Evolutionary conservation across 2,888 invertebrate species (phyloP).

Genomic region (Eupeodes latifasciatus): DNA sequence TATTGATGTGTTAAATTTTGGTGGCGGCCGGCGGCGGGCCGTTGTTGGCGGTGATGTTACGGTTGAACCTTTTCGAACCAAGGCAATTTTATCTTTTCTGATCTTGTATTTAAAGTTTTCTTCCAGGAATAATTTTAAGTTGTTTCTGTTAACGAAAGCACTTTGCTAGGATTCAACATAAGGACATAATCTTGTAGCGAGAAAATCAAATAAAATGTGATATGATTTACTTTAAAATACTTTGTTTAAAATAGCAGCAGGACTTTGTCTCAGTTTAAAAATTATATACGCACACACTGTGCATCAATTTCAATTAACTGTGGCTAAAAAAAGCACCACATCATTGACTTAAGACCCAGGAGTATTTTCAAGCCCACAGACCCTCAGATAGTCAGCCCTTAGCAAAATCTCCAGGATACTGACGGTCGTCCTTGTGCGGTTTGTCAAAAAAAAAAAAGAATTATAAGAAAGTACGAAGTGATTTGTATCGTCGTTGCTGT

Average conservation of each 20-base stretch:
- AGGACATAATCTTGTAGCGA: too few relatives aligned
- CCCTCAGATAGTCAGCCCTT: background rate
- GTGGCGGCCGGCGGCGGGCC: too few relatives aligned
- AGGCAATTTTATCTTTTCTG: too few relatives aligned
- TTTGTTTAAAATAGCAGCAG: too few relatives aligned
- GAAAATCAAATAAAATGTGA: too few relatives aligned
- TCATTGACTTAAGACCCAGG: conserved; percentile 52
- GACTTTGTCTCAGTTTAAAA: background rate
- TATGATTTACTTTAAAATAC: too few relatives aligned
- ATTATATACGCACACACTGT: background rate
- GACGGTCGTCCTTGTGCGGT: conserved; percentile 43
- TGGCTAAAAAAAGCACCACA: conserved; percentile 43
- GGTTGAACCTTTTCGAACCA: conserved; percentile 3
- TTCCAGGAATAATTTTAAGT: too few relatives aligned
- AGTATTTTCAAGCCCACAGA: conserved; percentile 43
- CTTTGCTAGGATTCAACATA: too few relatives aligned
- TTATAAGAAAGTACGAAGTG: conserved; percentile 40
- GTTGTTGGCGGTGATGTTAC: background rate
- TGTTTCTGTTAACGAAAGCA: too few relatives aligned
- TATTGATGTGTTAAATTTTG: conserved; percentile 40
- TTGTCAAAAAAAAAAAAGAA: conserved; percentile 9
- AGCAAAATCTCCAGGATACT: conserved; percentile 15
- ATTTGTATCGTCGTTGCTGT: conserved; percentile 45
- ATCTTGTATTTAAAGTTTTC: too few relatives aligned
- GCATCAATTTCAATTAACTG: conserved; percentile 74